Evolutionary conservation across 1,140 invertebrate species (phyloP), one percentile per base, ranked within the genome.

Genomic region (Uloborus diversus): DNA sequence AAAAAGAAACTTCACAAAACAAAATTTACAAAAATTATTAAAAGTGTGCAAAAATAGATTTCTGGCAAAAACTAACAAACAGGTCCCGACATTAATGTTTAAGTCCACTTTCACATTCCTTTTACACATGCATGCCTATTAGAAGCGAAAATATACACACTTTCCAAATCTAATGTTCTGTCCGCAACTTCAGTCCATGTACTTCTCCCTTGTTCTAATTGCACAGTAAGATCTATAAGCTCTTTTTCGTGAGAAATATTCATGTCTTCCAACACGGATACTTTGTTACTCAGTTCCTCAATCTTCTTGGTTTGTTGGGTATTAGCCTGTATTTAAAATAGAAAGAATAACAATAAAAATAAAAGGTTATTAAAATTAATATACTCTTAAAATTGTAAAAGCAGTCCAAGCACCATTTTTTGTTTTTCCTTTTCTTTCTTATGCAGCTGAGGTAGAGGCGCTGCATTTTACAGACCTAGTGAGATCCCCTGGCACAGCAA

Each of bases 181-280:
- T 93, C 91, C 30, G 90, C 90, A 1, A 90, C 90, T 83, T 94
- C 92, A 23, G 90, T 90, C 42, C 92, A 89, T 14, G 91, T 90
- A 84, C 91, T 93, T 84, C 92, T 91, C 85, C 95, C 94, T 84
- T 94, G 91, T 17, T 93, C 93, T n/a, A 98, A 86, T 83, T 94
- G 92, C 17, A 93, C 69, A 84, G 95, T 93, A 51, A 97, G 87
- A 30, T 90, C 89, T 11, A 92, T 90, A 25, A 96, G 90, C 85
- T 98, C 96, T 82, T 92, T 90, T 82, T 97, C 94, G 23, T 96
- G 87, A 13, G 88, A 87, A 83, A 94, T 93, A 80, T 94, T 90
- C 84, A 94, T 92, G 13, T 89, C 88, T 84, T 95, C 92, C 14
- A 96, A 86, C 56, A 89, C 90, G 9, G 92, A 89, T 70, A 95